Evolutionary conservation across 2,797 vertebrate genomes (phyloP), one percentile per base, ranked within the genome.

Genomic region (Tamandua tetradactyla): DNA sequence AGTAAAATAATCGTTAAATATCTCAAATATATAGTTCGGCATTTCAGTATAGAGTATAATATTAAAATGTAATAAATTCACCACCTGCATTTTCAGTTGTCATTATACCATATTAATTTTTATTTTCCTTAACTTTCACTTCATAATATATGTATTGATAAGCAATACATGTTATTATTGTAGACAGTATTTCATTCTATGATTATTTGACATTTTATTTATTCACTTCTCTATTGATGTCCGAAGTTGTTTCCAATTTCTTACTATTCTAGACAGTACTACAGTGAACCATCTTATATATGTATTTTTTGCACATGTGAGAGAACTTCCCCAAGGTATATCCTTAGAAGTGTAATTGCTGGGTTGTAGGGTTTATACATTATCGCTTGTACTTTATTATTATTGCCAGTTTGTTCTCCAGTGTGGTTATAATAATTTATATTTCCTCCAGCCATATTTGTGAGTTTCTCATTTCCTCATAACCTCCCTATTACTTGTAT

Each of bases 341-440:
- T 80, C 49, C 35, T 35, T 47, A 61, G n/a, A 86, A 68, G 14
- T 75, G 15, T 27, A 91, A 78, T 91, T 91, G 68, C 27, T 79
- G 18, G 55, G 9, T 69, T 80, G 35, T n/a, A 75, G 42, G 42
- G 84, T 79, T 84, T 75, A 15, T 85, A 75, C 22, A 7, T 91
- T 83, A n/a, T n/a, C 37, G 69, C 52, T 32, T 59, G 93, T 91
- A 78, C 37, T 80, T 74, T 35, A 72, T 32, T 35, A 14, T 71
- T 78, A 87, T 20, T 66, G 47, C n/a, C 55, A 78, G 35, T 52
- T 91, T 82, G 40, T 87, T 87, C n/a, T 95, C 78, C n/a, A 64
- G 13, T 10, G 15, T 35, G 82, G 25, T 89, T 80, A 42, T 79
- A 62, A 87, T 62, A 76, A 49, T 83, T 72, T 87, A 83, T 5